A percentile compares a stretch with the other conserved stretches of the same genome.
Evolutionary conservation across 2,888 invertebrate genomes (phyloP).

Genomic region (Junonia oenone): DNA sequence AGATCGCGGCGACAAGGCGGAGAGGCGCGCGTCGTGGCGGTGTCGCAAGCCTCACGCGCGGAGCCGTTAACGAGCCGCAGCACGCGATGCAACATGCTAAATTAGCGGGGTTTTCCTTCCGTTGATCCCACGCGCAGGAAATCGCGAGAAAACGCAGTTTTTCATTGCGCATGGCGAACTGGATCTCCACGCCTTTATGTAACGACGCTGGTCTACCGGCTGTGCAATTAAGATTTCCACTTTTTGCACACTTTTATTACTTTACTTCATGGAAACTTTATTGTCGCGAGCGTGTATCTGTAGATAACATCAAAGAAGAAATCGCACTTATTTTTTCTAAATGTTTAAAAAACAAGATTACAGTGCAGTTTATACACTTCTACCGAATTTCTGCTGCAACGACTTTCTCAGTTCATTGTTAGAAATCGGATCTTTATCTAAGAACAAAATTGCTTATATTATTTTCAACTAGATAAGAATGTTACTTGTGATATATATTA

Average conservation of each 20-base stretch:
- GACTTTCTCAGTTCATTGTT: constrained; percentile 28
- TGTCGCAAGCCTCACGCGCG: constrained; percentile 33
- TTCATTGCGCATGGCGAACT: constrained; percentile 66
- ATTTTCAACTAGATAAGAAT: background rate
- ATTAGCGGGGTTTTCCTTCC: constrained; percentile 76
- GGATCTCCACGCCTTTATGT: constrained; percentile 71
- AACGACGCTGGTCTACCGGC: constrained; percentile 61
- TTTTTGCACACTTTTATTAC: constrained; percentile 76
- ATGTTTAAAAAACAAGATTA: constrained; percentile 63
- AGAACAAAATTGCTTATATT: background rate
- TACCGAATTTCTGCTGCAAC: constrained; percentile 11
- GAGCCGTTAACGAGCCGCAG: constrained; percentile 57
- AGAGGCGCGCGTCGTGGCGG: constrained; percentile 35
- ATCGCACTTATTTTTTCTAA: constrained; percentile 74
- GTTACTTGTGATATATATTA: too few species aligned
- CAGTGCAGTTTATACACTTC: constrained; percentile 51
- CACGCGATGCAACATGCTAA: constrained; percentile 61
- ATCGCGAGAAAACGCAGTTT: constrained; percentile 72
- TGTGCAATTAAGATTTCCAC: constrained; percentile 76
- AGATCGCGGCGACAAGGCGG: constrained; percentile 40
- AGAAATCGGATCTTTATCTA: background rate
- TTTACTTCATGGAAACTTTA: constrained; percentile 77
- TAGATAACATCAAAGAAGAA: constrained; percentile 72
- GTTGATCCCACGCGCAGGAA: constrained; percentile 63
- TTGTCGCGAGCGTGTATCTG: constrained; percentile 69